Evolutionary conservation across 1,140 invertebrate species (phyloP).

Genomic region (Caenorhabditis latens): DNA sequence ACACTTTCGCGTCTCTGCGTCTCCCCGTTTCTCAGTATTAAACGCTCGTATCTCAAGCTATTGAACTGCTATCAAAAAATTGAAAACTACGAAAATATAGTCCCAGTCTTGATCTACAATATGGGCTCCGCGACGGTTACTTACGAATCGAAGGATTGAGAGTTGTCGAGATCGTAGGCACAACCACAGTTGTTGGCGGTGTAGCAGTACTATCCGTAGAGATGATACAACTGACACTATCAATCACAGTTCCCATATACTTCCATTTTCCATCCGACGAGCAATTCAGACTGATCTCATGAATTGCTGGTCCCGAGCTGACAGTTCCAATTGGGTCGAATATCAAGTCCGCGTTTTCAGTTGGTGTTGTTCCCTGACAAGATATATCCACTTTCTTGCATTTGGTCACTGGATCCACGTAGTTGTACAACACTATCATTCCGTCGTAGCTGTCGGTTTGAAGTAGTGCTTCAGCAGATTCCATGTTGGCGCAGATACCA

Average conservation of each 20-base stretch:
- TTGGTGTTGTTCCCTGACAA: slow-evolving; percentile 14
- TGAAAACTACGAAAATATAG: no score
- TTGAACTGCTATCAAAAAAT: no score
- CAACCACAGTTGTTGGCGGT: neutral
- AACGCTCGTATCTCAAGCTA: no score
- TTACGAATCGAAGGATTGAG: slow-evolving; percentile 11
- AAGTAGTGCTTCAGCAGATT: neutral
- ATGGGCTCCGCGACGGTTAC: no score
- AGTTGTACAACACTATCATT: slow-evolving; percentile 16
- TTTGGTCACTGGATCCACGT: slow-evolving; percentile 13
- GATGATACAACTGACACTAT: slow-evolving; percentile 12
- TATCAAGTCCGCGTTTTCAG: neutral
- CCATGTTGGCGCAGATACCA: neutral
- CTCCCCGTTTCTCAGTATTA: no score
- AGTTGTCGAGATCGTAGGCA: neutral
- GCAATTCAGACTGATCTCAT: slow-evolving; percentile 43
- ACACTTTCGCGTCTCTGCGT: no score
- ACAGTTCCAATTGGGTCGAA: slow-evolving; percentile 6
- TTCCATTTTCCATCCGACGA: slow-evolving; percentile 42
- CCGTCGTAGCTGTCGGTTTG: neutral
- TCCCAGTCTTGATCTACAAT: no score
- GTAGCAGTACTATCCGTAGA: neutral
- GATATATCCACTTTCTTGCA: slow-evolving; percentile 40
- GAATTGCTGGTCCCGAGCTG: neutral
- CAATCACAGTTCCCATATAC: neutral